Conservation (phyloP, 1,140 invertebrate species). For the Conopomorpha cramerella region DNA sequence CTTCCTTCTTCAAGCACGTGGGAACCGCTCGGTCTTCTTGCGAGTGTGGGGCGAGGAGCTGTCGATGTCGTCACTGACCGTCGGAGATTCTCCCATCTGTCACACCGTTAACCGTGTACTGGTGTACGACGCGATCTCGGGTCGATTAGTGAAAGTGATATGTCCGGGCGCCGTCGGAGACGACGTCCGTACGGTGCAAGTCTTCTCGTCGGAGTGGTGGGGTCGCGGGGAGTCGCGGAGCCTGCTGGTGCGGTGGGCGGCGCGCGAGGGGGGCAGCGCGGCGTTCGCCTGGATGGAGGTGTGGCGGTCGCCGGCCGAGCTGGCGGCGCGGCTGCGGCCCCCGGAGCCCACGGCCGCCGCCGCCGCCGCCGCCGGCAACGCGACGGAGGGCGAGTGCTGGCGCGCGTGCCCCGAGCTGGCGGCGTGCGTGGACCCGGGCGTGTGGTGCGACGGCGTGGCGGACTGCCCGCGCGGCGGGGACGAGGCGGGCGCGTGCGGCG, state of each 20-base stretch:
- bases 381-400: conserved; percentile 24
- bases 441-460: conserved; percentile 27
- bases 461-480: conserved; percentile 52
- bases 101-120: too few species aligned
- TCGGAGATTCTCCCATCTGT: too few species aligned
- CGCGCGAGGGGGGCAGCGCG: conserved; percentile 25
- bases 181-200: conserved; percentile 64
- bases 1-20: conserved; percentile 74
- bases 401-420: conserved; percentile 25
- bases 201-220: conserved; percentile 36
- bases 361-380: conserved; percentile 23
- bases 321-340: neutral
- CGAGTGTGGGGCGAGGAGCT: conserved; percentile 69
- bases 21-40: conserved; percentile 75
- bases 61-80: conserved; percentile 11
- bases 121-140: neutral
- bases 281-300: conserved; percentile 39
- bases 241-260: conserved; percentile 28
- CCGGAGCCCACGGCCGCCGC: conserved; percentile 1
- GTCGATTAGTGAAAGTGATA: conserved; percentile 70
- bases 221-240: conserved; percentile 24
- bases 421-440: conserved; percentile 28
- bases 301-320: conserved; percentile 19
- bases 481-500: conserved; percentile 38
- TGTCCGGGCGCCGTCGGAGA: conserved; percentile 74